A percentile compares a stretch with the other conserved stretches of the same genome.
Evolutionary conservation across 1,140 invertebrate species (phyloP).

Genomic region (Gryon sp.): DNA sequence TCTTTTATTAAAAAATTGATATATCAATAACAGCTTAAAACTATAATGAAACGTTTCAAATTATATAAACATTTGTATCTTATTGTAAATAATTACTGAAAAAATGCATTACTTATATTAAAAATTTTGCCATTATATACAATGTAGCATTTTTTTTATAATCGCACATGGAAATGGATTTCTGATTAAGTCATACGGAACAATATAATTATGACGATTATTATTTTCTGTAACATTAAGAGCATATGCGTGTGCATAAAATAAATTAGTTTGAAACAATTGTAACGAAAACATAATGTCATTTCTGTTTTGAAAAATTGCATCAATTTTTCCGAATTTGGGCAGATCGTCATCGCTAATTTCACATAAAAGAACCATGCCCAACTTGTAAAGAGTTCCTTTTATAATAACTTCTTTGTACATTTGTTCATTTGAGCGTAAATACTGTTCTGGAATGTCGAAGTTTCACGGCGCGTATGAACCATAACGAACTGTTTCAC

Average conservation of each 20-base stretch:
- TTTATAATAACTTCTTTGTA: constrained; percentile 5
- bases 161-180: constrained; percentile 2
- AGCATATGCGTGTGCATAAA: constrained; percentile 11
- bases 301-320: neutral
- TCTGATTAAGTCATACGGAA: neutral
- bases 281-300: neutral
- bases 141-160: neutral
- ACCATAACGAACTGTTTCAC: neutral
- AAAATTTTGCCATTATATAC: too few relatives aligned
- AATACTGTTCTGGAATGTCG: constrained; percentile 1
- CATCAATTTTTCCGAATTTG: constrained; percentile 6
- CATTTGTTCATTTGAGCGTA: neutral
- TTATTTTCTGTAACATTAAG: neutral
- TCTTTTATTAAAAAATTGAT: too few relatives aligned
- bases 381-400: constrained; percentile 7
- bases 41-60: too few relatives aligned
- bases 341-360: constrained; percentile 1
- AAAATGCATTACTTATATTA: too few relatives aligned
- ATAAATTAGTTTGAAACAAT: neutral
- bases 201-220: neutral
- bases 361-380: neutral
- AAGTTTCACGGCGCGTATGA: neutral
- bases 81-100: too few relatives aligned
- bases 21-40: too few relatives aligned
- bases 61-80: too few relatives aligned